These are phyloP conservation scores for Drosophila saltans DNA, from an alignment of 1,140 invertebrate species.

Conservation along the genomic window DNA sequence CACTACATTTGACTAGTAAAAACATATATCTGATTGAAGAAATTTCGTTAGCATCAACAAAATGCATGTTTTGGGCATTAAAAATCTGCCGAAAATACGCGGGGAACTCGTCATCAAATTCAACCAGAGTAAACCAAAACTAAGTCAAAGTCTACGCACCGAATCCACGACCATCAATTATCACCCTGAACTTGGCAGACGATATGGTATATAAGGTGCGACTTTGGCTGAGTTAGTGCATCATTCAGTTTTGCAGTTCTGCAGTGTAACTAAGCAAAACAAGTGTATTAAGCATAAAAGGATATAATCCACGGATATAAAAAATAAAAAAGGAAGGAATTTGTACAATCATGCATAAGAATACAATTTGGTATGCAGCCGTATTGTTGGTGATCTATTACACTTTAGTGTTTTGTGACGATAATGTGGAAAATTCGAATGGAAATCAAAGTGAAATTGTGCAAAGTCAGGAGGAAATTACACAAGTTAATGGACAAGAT, in stretches of 20 bases:
- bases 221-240: constrained; percentile 39
- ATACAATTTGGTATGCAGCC: constrained; percentile 62
- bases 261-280: constrained; percentile 53
- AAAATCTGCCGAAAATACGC: constrained; percentile 26
- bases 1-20: constrained; percentile 40
- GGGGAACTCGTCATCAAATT: constrained; percentile 33
- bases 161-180: constrained; percentile 64
- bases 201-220: constrained; percentile 57
- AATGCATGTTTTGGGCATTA: constrained; percentile 73
- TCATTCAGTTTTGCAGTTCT: constrained; percentile 62
- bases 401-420: constrained; percentile 68
- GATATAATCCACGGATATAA: constrained; percentile 30
- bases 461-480: constrained; percentile 35
- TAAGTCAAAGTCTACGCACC: constrained; percentile 59
- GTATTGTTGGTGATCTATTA: constrained; percentile 64
- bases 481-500: constrained; percentile 48
- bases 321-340: background rate
- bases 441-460: constrained; percentile 26
- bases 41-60: constrained; percentile 65
- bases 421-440: constrained; percentile 29
- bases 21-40: constrained; percentile 42
- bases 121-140: constrained; percentile 54
- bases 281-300: constrained; percentile 22
- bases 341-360: constrained; percentile 61
- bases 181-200: constrained; percentile 64